Percentiles rank a stretch among this genome's conserved stretches.
Evolutionary conservation across 2,888 invertebrate genomes (phyloP).

Genomic region (Crematogaster levior): DNA sequence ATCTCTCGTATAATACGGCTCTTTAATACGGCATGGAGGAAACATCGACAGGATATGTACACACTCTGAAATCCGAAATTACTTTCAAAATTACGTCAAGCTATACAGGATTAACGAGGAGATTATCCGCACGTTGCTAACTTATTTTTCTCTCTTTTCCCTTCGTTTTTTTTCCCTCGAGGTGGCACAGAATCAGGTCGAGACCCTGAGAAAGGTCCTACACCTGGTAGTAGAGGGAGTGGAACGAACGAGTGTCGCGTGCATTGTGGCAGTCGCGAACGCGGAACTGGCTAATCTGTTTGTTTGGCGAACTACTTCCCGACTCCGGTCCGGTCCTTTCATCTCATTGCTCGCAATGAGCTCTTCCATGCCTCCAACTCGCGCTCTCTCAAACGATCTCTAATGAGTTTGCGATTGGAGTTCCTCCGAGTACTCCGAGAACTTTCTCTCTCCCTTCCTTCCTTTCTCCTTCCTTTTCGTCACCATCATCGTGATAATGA

Average conservation of each 20-base stretch:
- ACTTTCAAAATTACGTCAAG: slow-evolving; percentile 1
- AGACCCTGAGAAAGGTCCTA: background rate
- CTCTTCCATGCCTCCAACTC: slow-evolving; percentile 53
- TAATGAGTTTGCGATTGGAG: slow-evolving; percentile 67
- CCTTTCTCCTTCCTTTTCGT: background rate
- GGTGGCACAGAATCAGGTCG: background rate
- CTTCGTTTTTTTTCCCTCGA: background rate
- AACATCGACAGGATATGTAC: background rate
- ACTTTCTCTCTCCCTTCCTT: slow-evolving; percentile 8
- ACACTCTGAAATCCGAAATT: background rate
- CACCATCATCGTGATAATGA: slow-evolving; percentile 23
- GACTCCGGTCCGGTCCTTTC: slow-evolving; percentile 51
- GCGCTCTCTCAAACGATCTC: slow-evolving; percentile 52
- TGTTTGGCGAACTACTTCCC: slow-evolving; percentile 63
- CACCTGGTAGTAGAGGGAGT: background rate
- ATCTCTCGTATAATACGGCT: background rate
- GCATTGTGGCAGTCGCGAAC: slow-evolving; percentile 42
- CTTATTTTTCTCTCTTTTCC: background rate
- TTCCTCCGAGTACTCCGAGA: slow-evolving; percentile 49
- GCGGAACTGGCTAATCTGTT: slow-evolving; percentile 58
- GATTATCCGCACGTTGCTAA: slow-evolving; percentile 13
- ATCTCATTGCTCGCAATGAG: slow-evolving; percentile 63
- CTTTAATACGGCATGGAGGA: background rate
- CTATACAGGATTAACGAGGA: background rate
- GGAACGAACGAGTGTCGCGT: slow-evolving; percentile 3